Base-by-base conservation (phyloP, 2,888 invertebrate genomes). In the Microctonus brassicae region DNA sequence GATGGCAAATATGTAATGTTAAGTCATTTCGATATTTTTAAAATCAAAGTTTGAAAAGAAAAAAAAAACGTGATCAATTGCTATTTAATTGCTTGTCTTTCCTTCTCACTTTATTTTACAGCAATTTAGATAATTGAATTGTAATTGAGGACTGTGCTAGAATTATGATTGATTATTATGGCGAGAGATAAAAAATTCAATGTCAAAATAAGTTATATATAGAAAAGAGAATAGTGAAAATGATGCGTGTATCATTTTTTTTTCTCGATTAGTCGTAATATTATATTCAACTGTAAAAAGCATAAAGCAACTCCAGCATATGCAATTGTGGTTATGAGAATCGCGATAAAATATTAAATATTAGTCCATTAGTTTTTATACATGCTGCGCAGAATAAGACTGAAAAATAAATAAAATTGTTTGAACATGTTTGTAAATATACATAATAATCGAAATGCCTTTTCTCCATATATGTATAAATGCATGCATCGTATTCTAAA, bases 371-470 rank as follows among this genome's bases (percentile, higher is more conserved):
- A 47, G 17, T 52, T 76, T 70, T 77, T 79, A 72, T 74, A 80
- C 79, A 81, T 83, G 78, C 79, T 82, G 78, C 80, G 80, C 79
- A 78, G 80, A 80, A 84, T 83, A 86, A 86, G 86, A 86, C 86
- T 86, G 86, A 86, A 82, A 79, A 60, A 17, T 29, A 9, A 29
- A 57, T 57, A 26, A 57, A 81, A 78, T 80, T 80, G 80, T 84
- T 85, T 82, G 80, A 81, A 79, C 65, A 75, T 79, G 82, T 76
- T 81, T 81, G 77, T 81, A 60, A 60, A 83, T 84, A 82, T 84
- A 85, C 79, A 84, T 85, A 83, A 77, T 75, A 72, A 70, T 33
- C 47, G n/a, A n/a, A n/a, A n/a, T n/a, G n/a, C n/a, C n/a, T n/a
- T n/a, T n/a, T n/a, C n/a, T n/a, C n/a, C 47, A 47, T 17, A 47